phyloP scores from a whole-genome alignment of 2,888 invertebrate species.

The Eupsilia transversa region DNA sequence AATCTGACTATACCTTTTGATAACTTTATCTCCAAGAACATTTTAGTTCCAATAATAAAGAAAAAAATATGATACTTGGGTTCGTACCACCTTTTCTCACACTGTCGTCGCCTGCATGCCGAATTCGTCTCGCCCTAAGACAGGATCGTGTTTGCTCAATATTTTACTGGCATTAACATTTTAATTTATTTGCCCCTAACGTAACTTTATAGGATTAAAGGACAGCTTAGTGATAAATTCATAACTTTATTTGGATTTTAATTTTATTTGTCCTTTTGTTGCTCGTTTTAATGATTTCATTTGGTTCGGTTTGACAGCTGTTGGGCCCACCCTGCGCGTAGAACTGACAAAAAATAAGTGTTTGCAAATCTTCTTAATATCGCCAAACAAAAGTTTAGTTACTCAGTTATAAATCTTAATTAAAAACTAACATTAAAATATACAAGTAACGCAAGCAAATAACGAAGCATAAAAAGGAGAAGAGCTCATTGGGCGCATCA shows the following conservation, averaged over 20 bases:
- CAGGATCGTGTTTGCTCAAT: conserved; percentile 73
- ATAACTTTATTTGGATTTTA: conserved; percentile 73
- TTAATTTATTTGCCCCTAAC: conserved; percentile 73
- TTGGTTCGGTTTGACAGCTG: conserved; percentile 38
- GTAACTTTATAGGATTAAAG: conserved; percentile 71
- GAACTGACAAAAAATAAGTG: not conserved
- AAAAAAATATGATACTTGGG: conserved; percentile 22
- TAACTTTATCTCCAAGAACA: not conserved
- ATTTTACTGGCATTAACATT: conserved; percentile 76
- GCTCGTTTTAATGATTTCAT: conserved; percentile 63
- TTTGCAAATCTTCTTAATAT: not conserved
- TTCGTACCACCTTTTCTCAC: conserved; percentile 63
- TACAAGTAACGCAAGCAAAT: no score
- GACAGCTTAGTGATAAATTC: conserved; percentile 74
- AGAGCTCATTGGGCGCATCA: no score
- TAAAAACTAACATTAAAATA: no score
- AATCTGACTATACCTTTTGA: not conserved
- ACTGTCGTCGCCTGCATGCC: conserved; percentile 69
- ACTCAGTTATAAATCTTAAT: no score
- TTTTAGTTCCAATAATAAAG: conserved; percentile 9
- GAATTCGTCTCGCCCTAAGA: conserved; percentile 73
- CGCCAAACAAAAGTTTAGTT: no score
- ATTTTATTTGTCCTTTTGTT: conserved; percentile 65
- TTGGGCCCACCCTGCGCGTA: conserved; percentile 51
- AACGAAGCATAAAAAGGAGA: no score